These are phyloP conservation scores for Cryptus viduatorius DNA, from an alignment of 2,888 invertebrate species.

Conservation along the genomic window DNA sequence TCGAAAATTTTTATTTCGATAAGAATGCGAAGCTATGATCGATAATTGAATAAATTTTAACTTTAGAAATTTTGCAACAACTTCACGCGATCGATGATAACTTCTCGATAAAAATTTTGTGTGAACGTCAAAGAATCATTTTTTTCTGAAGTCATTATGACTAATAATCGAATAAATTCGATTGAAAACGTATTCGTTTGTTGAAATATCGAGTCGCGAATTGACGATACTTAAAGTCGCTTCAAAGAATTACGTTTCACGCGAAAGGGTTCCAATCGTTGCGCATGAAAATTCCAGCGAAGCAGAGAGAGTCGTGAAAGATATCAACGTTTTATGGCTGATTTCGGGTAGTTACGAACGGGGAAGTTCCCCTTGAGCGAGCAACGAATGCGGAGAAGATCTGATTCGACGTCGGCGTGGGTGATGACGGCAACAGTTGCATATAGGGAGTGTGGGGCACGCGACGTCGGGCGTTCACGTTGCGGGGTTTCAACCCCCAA, in stretches of 20 bases:
- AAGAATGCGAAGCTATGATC: no score
- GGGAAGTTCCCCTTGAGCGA: slow-evolving; percentile 2
- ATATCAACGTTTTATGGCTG: slow-evolving; percentile 6
- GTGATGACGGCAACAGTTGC: slow-evolving; percentile 54
- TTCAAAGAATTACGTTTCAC: neutral
- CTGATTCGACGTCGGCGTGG: slow-evolving; percentile 41
- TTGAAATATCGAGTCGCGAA: neutral
- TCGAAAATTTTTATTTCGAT: no score
- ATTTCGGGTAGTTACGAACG: neutral
- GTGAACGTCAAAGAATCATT: no score
- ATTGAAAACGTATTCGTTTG: neutral
- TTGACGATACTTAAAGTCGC: neutral
- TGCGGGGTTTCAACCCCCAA: slow-evolving; percentile 29
- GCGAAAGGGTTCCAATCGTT: neutral
- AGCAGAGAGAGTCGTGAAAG: neutral
- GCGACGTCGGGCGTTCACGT: slow-evolving; percentile 33
- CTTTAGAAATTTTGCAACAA: no score
- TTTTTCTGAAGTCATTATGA: no score
- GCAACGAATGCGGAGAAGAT: slow-evolving; percentile 20
- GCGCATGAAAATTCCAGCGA: neutral
- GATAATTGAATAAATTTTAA: neutral
- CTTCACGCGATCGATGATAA: no score
- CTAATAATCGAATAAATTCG: neutral
- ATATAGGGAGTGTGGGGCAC: slow-evolving; percentile 41
- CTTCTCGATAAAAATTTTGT: no score